A percentile compares a stretch with the other conserved stretches of the same genome.
Evolutionary conservation across 2,113 vertebrate genomes (phyloP).

Genomic region (Patagioenas fasciata): DNA sequence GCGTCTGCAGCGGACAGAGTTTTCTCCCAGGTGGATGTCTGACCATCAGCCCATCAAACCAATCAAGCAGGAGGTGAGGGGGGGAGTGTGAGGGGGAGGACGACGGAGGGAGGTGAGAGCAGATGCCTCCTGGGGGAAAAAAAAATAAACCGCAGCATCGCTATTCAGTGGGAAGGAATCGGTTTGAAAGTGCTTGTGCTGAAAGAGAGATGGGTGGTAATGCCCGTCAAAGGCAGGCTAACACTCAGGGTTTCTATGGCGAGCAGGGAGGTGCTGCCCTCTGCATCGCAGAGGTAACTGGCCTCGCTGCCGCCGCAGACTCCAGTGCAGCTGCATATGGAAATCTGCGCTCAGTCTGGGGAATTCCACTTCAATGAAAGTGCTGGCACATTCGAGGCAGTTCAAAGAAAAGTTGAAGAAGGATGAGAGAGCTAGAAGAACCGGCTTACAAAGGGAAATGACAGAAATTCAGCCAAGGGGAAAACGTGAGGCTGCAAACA

Average conservation of each 20-base stretch:
- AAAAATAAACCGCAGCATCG: slow-evolving; percentile 52
- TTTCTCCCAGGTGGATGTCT: slow-evolving; percentile 78
- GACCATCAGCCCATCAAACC: slow-evolving; percentile 78
- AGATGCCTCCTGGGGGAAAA: slow-evolving; percentile 58
- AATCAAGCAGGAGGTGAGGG: slow-evolving; percentile 80
- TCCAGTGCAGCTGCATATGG: slow-evolving; percentile 45
- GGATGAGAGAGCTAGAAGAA: slow-evolving; percentile 61
- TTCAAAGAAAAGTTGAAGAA: slow-evolving; percentile 68
- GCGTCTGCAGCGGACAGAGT: slow-evolving; percentile 84
- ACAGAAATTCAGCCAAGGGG: slow-evolving; percentile 67
- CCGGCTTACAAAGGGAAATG: slow-evolving; percentile 63
- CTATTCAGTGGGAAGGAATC: slow-evolving; percentile 61
- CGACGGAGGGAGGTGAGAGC: slow-evolving; percentile 12
- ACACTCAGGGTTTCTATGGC: slow-evolving; percentile 51
- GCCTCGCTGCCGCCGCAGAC: not conserved
- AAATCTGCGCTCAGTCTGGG: slow-evolving; percentile 60
- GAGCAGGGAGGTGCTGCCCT: slow-evolving; percentile 67
- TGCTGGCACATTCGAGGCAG: slow-evolving; percentile 65
- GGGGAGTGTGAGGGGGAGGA: slow-evolving; percentile 46
- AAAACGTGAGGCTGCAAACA: slow-evolving; percentile 63
- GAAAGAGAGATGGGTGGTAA: slow-evolving; percentile 67
- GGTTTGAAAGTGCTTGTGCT: slow-evolving; percentile 51
- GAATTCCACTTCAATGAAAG: slow-evolving; percentile 67
- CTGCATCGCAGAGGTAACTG: slow-evolving; percentile 30
- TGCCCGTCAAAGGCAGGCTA: slow-evolving; percentile 55